These are phyloP conservation scores for Oostethus manadensis DNA, from an alignment of 2,113 vertebrate species.

Conservation along the genomic window DNA sequence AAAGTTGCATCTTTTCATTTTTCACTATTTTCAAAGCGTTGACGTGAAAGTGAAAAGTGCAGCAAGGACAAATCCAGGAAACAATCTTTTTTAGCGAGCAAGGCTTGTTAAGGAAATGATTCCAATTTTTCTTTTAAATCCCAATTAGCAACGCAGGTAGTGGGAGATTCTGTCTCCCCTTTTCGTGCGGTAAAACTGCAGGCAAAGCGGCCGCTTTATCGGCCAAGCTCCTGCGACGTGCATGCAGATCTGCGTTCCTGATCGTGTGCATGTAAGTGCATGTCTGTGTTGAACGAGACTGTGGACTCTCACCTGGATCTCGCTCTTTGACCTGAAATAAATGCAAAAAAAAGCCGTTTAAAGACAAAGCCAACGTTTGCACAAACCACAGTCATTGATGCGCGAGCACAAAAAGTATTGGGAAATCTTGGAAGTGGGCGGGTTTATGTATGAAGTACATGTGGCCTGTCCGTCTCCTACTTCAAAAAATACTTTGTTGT, in stretches of 20 bases:
- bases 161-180: not conserved
- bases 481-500: too few species aligned
- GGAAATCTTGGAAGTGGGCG: too few species aligned
- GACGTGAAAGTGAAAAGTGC: too few species aligned
- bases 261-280: too few species aligned
- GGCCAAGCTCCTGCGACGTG: not conserved
- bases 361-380: not conserved
- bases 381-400: not conserved
- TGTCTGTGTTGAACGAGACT: not conserved
- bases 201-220: not conserved
- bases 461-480: too few species aligned
- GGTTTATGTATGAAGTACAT: too few species aligned
- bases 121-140: too few species aligned
- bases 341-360: not conserved
- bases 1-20: too few species aligned
- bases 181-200: not conserved
- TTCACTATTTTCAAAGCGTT: too few species aligned
- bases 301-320: constrained; percentile 76
- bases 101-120: constrained; percentile 1
- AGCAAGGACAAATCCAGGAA: not conserved
- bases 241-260: not conserved
- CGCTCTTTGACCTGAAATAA: constrained; percentile 75
- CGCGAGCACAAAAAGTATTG: too few species aligned
- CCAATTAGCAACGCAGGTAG: constrained; percentile 2
- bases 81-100: constrained; percentile 5